Base-by-base conservation (phyloP, 2,888 invertebrate genomes). In the Lepidocyrtinus sp. region DNA sequence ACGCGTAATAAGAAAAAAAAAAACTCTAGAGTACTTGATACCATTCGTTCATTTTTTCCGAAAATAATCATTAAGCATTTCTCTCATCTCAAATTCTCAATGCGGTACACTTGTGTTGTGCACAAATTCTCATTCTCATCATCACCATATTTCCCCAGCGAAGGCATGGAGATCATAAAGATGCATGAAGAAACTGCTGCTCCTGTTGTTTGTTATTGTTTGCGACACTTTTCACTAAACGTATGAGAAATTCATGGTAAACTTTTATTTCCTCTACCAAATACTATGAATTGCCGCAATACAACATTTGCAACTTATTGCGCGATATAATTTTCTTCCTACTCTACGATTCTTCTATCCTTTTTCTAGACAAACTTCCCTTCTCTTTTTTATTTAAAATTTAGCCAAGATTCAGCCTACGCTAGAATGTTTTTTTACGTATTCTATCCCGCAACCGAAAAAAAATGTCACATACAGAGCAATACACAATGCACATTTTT, bases 301-400 rank as follows among this genome's bases (percentile, higher is more conserved):
- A 78, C 68, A 78, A 78, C 78, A 78, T 78, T 78, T 78, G 78
- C 78, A 78, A 78, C 78, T 78, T 78, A 78, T 78, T 72, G 78
- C 78, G 21, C 46, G 72, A 62, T 72, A 78, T 78, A 72, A 36
- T 36, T 36, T 36, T 12, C 12, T 36, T 36, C 36, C 36, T 12
- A 12, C 5, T 5, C n/a, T n/a, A n/a, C n/a, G n/a, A n/a, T n/a
- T n/a, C n/a, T n/a, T n/a, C n/a, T n/a, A n/a, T 36, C 36, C 36
- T 7, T 36, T 36, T 36, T 36, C 36, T 36, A 36, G 5, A 36
- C 36, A 36, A 36, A 36, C 36, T 5, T 12, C 5, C 36, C 12
- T 12, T 36, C 36, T 12, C 5, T 7, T 36, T 36, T 36, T 36
- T 36, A 12, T 36, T 36, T 36, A 36, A 36, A 36, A 36, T 36